phyloP scores from a whole-genome alignment of 2,888 invertebrate genomes.

The Ryuthela nishihirai region DNA sequence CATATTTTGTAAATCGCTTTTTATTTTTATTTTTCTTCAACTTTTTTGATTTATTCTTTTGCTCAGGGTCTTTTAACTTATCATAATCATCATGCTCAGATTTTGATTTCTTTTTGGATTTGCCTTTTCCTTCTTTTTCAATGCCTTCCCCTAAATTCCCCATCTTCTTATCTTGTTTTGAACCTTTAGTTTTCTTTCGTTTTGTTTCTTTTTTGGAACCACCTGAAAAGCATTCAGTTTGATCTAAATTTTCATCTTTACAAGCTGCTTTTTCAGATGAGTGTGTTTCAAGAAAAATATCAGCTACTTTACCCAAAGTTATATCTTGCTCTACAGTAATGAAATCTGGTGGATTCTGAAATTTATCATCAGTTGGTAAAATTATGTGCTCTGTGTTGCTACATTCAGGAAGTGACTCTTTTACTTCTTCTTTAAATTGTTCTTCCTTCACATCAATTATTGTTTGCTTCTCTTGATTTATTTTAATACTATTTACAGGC shows the following conservation, averaged over 20 bases:
- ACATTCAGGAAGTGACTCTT: too few relatives aligned
- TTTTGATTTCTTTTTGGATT: conserved; percentile 22
- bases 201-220: background rate
- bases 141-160: conserved; percentile 12
- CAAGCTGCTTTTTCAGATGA: background rate
- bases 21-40: conserved; percentile 36
- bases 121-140: conserved; percentile 18
- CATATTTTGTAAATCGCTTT: conserved; percentile 16
- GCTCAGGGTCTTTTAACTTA: conserved; percentile 10
- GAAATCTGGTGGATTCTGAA: too few relatives aligned
- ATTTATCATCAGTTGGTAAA: too few relatives aligned
- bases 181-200: conserved; percentile 23
- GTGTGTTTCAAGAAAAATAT: too few relatives aligned
- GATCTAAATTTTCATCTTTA: conserved; percentile 1
- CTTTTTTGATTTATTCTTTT: conserved; percentile 54
- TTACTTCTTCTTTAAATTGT: background rate
- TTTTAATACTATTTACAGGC: too few relatives aligned
- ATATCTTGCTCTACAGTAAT: too few relatives aligned
- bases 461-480: background rate
- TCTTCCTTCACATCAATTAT: background rate
- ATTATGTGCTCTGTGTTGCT: too few relatives aligned
- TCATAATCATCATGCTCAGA: conserved; percentile 13
- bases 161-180: conserved; percentile 27
- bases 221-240: background rate
- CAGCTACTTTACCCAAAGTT: too few relatives aligned